Percentiles rank a stretch among this genome's conserved stretches.
phyloP scores from a whole-genome alignment of 1,140 invertebrate genomes.

The Aphis gossypii region DNA sequence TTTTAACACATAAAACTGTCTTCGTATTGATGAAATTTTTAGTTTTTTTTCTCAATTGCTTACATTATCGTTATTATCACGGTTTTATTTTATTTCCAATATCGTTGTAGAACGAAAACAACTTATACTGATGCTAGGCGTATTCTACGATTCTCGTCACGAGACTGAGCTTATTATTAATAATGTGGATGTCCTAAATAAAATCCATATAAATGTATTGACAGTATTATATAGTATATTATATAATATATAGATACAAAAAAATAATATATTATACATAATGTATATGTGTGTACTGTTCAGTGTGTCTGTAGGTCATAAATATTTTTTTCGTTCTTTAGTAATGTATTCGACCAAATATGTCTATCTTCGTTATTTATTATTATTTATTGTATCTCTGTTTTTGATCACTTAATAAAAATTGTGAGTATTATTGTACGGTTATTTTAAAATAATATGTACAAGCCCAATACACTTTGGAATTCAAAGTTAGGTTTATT shows the following conservation, averaged over 20 bases:
- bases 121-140: neutral
- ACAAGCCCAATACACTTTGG: neutral
- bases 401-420: neutral
- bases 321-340: neutral
- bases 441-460: neutral
- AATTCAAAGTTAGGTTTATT: neutral
- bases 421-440: neutral
- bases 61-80: neutral
- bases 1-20: neutral
- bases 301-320: neutral
- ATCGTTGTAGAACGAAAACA: neutral
- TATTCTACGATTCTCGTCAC: neutral
- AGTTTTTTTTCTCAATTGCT: neutral
- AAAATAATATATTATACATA: neutral
- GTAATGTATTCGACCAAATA: neutral
- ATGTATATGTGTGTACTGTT: neutral
- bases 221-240: neutral
- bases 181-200: neutral
- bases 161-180: neutral
- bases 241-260: neutral
- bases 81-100: neutral
- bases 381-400: slow-evolving; percentile 3
- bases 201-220: neutral
- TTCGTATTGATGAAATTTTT: neutral
- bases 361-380: neutral